Evolutionary conservation across 2,113 vertebrate species (phyloP).

Genomic region (Psilopsiagon aymara): DNA sequence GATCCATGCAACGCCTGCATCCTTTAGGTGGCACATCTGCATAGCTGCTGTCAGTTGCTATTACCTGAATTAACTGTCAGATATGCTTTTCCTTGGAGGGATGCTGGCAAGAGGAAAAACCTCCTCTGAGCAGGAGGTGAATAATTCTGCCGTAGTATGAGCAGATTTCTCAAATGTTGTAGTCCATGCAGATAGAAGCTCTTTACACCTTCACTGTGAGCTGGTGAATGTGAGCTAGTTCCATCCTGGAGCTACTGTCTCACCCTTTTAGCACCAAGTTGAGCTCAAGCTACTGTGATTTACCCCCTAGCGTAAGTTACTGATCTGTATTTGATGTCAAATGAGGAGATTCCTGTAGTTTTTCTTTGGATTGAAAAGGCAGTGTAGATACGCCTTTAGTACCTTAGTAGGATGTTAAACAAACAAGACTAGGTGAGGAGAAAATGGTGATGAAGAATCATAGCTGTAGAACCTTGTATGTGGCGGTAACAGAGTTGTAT

Average conservation of each 20-base stretch:
- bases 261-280: background rate
- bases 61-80: background rate
- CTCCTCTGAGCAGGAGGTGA: background rate
- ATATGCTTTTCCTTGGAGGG: background rate
- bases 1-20: rapidly evolving
- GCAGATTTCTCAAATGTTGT: background rate
- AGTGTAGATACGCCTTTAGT: background rate
- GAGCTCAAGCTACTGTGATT: background rate
- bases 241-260: background rate
- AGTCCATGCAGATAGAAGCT: background rate
- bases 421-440: background rate
- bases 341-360: background rate
- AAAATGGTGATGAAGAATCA: background rate
- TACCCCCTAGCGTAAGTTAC: background rate
- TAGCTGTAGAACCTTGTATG: background rate
- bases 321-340: background rate
- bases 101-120: background rate
- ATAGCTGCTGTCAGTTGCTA: background rate
- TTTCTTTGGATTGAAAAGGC: background rate
- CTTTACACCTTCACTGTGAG: background rate
- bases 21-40: slow-evolving; percentile 19
- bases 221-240: background rate
- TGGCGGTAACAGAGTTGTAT: background rate
- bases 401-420: background rate
- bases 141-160: background rate